Base-by-base conservation (phyloP, 2,888 invertebrate genomes). In the Clanis bilineata region DNA sequence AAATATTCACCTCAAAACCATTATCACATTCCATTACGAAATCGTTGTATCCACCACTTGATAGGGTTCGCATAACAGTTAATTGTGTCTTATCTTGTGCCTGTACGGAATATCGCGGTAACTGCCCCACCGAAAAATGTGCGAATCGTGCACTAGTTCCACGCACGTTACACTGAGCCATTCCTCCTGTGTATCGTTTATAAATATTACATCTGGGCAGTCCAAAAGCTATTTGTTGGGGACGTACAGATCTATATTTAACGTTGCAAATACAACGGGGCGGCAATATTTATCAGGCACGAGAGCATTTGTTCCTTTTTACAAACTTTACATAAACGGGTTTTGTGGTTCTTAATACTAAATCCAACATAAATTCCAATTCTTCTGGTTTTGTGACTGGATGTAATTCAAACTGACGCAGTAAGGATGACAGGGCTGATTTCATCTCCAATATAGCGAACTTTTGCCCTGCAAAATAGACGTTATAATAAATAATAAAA, bases 361-460 rank as follows among this genome's bases (percentile, higher is more conserved):
- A 54, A 67, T 91, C 89, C 0, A 73, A 60, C 5, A 71, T 63
- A 7, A 89, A 72, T 0, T 70, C 65, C 2, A 92, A 64, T 43
- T 89, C 85, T 4, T 83, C 78, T 3, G 86, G 88, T 3, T 82
- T 88, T 23, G 92, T 88, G 18, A 93, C 82, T 0, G 93, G 86
- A 36, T 81, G 72, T 56, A 94, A 68, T 18, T 78, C 76, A 70
- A 84, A 94, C 28, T 86, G 83, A 21, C 92, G 78, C 43, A 94
- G 68, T 22, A 94, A 75, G 0, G 86, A 80, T 2, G 93, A 86
- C n/a, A 94, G 66, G 6, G 90, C 79, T 0, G 88, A 84, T 73
- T 94, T 94, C 80, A 94, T 85, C 74, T 94, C 93, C 72, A 94
- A 74, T 77, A 93, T 88, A 0, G 94, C 94, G 65, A 93, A 94